Percentiles rank a stretch among this genome's conserved stretches.
Evolutionary conservation across 2,888 invertebrate genomes (phyloP).

Genomic region (Corbicula japonica): DNA sequence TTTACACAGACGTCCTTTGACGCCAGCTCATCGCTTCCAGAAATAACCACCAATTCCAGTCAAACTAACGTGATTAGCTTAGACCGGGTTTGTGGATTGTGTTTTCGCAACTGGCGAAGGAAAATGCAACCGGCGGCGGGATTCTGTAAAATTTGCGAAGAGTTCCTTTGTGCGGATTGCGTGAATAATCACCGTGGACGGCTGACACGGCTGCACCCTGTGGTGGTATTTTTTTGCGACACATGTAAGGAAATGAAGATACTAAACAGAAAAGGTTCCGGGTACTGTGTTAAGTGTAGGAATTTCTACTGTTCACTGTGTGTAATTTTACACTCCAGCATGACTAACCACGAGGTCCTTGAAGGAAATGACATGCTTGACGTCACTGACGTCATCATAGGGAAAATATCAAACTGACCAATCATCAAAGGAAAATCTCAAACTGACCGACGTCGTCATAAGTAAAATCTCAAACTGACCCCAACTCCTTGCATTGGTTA

Average conservation of each 20-base stretch:
- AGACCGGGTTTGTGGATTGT: constrained; percentile 40
- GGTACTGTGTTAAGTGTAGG: constrained; percentile 49
- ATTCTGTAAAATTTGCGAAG: constrained; percentile 53
- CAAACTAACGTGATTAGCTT: constrained; percentile 22
- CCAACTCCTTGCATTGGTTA: no score
- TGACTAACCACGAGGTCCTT: constrained; percentile 41
- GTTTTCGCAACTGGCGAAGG: constrained; percentile 27
- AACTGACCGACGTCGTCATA: no score
- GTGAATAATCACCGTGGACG: constrained; percentile 33
- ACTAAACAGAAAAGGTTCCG: constrained; percentile 41
- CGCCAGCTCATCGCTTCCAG: constrained; percentile 4
- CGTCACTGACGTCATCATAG: constrained; percentile 46
- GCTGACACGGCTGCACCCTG: constrained; percentile 47
- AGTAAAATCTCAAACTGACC: no score
- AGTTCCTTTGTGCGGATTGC: constrained; percentile 48
- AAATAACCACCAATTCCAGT: constrained; percentile 20
- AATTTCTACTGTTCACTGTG: constrained; percentile 44
- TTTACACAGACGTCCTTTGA: constrained; percentile 17
- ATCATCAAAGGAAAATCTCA: no score
- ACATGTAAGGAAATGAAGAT: constrained; percentile 58
- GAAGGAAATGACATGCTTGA: constrained; percentile 51
- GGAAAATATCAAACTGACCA: constrained; percentile 22
- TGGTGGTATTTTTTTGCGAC: constrained; percentile 54
- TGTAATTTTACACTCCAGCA: constrained; percentile 41
- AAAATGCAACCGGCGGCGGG: constrained; percentile 42